Conservation (phyloP, 2,888 invertebrate genomes). For the Lasioglossum zephyrum region DNA sequence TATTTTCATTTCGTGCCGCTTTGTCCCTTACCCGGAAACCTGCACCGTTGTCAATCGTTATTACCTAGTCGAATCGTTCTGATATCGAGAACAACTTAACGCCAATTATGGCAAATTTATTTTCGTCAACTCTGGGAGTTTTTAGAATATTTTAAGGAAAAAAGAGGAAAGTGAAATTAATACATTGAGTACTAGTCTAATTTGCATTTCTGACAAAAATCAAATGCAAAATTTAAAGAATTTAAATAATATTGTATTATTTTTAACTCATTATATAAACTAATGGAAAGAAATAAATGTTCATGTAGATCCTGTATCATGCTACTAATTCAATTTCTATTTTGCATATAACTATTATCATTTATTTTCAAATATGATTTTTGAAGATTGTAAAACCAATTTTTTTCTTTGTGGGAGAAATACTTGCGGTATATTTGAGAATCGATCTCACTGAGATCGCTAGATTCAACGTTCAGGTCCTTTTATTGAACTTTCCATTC, state of each 20-base stretch:
- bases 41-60: constrained; percentile 16
- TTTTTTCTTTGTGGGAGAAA: constrained; percentile 28
- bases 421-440: constrained; percentile 13
- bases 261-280: too few relatives aligned
- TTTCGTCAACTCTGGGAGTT: not conserved
- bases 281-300: too few relatives aligned
- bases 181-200: too few relatives aligned
- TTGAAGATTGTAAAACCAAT: too few relatives aligned
- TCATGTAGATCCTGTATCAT: too few relatives aligned
- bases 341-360: too few relatives aligned
- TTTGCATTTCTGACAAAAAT: too few relatives aligned
- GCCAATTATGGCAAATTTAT: not conserved
- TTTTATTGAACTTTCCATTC: constrained; percentile 42
- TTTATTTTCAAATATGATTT: not conserved
- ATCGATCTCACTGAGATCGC: constrained; percentile 15
- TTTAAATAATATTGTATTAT: too few relatives aligned
- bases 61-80: constrained; percentile 1
- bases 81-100: not conserved
- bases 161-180: too few relatives aligned
- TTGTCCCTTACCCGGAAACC: not conserved
- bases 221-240: too few relatives aligned
- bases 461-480: constrained; percentile 17
- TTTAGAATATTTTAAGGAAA: not conserved
- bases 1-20: constrained; percentile 27
- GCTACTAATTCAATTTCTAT: too few relatives aligned